A percentile compares a stretch with the other conserved stretches of the same genome.
phyloP scores from a whole-genome alignment of 1,140 invertebrate genomes.

The Acromyrmex heyeri region DNA sequence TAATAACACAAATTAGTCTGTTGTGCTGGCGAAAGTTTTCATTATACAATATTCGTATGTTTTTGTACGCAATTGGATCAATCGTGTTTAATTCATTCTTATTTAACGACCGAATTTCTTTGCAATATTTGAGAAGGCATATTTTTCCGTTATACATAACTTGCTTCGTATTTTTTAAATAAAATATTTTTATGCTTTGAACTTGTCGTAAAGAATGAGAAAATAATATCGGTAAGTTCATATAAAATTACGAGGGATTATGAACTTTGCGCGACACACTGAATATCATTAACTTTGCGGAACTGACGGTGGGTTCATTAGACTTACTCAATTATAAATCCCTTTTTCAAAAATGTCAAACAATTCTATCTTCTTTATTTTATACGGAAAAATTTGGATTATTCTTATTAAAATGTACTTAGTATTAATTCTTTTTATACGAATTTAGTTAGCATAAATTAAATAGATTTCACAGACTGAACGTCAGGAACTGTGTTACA shows the following conservation, averaged over 20 bases:
- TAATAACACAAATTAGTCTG: not conserved
- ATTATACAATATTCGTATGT: not conserved
- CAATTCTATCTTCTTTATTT: too few species aligned
- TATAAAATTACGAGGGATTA: not conserved
- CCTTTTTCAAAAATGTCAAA: too few species aligned
- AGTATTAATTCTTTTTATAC: too few species aligned
- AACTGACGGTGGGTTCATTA: too few species aligned
- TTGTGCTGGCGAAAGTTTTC: not conserved
- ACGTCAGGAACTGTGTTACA: too few species aligned
- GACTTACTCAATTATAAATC: too few species aligned
- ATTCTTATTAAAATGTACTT: too few species aligned
- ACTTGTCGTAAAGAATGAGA: not conserved
- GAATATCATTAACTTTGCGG: not conserved
- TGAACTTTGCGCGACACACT: not conserved
- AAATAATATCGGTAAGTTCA: not conserved
- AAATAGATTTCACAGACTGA: too few species aligned
- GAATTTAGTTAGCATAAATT: too few species aligned
- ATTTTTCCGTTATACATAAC: not conserved
- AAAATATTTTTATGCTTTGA: not conserved
- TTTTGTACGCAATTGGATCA: not conserved
- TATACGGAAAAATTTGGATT: too few species aligned
- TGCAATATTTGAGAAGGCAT: not conserved
- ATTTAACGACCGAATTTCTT: not conserved
- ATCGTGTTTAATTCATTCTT: not conserved
- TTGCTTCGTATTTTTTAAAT: not conserved